Percentiles rank a stretch among this genome's conserved stretches.
Evolutionary conservation across 2,113 vertebrate genomes (phyloP).

Genomic region (Anguilla japonica): DNA sequence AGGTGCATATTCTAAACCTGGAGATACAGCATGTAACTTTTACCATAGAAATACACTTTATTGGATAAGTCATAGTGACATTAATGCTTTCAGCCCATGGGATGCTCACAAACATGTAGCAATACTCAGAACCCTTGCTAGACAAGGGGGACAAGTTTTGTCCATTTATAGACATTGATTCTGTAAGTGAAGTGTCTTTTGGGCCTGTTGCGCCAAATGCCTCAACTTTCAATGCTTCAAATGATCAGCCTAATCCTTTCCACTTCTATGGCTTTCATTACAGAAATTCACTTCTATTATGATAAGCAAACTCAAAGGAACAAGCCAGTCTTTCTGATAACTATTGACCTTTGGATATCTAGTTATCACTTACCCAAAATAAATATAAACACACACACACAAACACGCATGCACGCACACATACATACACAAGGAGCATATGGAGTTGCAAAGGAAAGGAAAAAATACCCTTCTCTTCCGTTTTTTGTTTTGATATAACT

Average conservation of each 20-base stretch:
- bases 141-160: slow-evolving; percentile 66
- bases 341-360: not conserved
- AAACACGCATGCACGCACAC: no score
- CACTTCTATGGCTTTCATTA: slow-evolving; percentile 15
- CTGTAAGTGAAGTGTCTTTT: slow-evolving; percentile 62
- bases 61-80: slow-evolving; percentile 40
- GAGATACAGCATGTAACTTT: not conserved
- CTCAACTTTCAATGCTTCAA: slow-evolving; percentile 53
- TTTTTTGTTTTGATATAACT: not conserved
- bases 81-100: slow-evolving; percentile 61
- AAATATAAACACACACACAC: not conserved
- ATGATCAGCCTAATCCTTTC: slow-evolving; percentile 55
- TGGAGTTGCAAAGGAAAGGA: not conserved
- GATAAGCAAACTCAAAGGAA: not conserved
- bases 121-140: slow-evolving; percentile 48
- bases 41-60: not conserved
- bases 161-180: slow-evolving; percentile 75
- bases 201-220: slow-evolving; percentile 66
- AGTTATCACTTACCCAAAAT: not conserved
- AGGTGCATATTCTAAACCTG: not conserved
- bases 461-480: not conserved
- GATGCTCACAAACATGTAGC: slow-evolving; percentile 57
- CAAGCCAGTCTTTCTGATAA: not conserved
- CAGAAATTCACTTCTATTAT: not conserved
- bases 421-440: no score